Evolutionary conservation across 2,888 invertebrate species (phyloP), one percentile per base, ranked within the genome.

Genomic region (Orthonychiurus folsomi): DNA sequence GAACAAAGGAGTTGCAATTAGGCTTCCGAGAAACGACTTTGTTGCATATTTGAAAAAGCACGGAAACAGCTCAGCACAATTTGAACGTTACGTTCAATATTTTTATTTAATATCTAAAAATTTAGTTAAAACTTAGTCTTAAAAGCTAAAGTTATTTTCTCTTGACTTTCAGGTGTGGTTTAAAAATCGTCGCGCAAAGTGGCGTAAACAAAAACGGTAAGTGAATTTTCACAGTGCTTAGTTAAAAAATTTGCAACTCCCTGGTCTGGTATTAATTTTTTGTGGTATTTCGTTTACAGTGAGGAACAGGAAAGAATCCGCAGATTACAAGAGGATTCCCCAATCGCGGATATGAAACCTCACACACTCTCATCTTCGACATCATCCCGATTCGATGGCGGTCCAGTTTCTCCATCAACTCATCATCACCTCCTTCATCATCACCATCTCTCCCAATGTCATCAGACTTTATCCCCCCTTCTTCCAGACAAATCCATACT

Each of bases 341-440:
- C 56, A 9, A 15, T 9, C 5, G 5, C 28, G 5, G 37, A 37
- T 15, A 37, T 37, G 37, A 37, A 37, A 37, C 15, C 37, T 37
- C 15, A 9, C 9, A 37, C 37, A 9, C 37, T 9, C 15, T 37
- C 37, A 37, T 9, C 37, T 9, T 37, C 23, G 18, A 3, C 25
- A 23, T 18, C 20, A 21, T 24, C 55, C 12, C 27, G 56, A 15
- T 56, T 20, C 27, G 56, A 56, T 3, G 27, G 12, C n/a, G 52
- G 5, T n/a, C 5, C 37, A 27, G 5, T 55, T 23, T 56, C 55
- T 9, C 55, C 56, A 27, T 26, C 27, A 20, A 25, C 26, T 26
- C 25, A 26, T 37, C 56, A 56, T 27, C 56, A 56, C 3, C 56
- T 18, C 37, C 56, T 20, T 37, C 56, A 56, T 9, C 28, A 56